Conservation (phyloP, 2,113 vertebrate species). For the Urocolius indicus region DNA sequence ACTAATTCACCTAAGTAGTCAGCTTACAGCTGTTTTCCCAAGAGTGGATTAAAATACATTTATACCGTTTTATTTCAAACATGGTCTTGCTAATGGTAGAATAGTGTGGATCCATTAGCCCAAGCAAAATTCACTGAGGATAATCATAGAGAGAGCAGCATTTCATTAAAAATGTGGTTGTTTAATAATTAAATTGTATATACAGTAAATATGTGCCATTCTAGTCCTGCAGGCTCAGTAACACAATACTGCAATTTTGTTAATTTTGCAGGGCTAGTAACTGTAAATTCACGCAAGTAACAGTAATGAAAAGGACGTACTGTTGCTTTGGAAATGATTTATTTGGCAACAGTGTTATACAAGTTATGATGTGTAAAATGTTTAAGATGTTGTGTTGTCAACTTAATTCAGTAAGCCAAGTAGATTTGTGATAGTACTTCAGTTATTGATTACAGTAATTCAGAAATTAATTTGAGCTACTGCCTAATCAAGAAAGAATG, state of each 20-base stretch:
- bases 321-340: neutral
- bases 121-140: slow-evolving; percentile 30
- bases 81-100: slow-evolving; percentile 50
- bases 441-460: neutral
- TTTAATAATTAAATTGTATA: slow-evolving; percentile 58
- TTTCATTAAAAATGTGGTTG: slow-evolving; percentile 61
- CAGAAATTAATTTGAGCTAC: neutral
- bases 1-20: slow-evolving; percentile 36
- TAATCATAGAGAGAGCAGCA: slow-evolving; percentile 20
- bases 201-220: slow-evolving; percentile 18
- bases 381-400: neutral
- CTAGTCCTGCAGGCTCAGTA: neutral
- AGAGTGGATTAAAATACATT: slow-evolving; percentile 58
- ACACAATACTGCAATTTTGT: neutral
- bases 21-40: neutral
- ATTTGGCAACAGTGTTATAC: neutral
- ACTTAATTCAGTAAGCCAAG: neutral
- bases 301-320: neutral
- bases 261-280: slow-evolving; percentile 4
- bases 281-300: neutral
- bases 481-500: neutral
- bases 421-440: neutral
- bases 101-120: slow-evolving; percentile 48
- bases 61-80: slow-evolving; percentile 47
- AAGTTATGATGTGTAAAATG: neutral